Base-by-base conservation (phyloP, 2,113 vertebrate genomes). In the Cryptotis parvus region DNA sequence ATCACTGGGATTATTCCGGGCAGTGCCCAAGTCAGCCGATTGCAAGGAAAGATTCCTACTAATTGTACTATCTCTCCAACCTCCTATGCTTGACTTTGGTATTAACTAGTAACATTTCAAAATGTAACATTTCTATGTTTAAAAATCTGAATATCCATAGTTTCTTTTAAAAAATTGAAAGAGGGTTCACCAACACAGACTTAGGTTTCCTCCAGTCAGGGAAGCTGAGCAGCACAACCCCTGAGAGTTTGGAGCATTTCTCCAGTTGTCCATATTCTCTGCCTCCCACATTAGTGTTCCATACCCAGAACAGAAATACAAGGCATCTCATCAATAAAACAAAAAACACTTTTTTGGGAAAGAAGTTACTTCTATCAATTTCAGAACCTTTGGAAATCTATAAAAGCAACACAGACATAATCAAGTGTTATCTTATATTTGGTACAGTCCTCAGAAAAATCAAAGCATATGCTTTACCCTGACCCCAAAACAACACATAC, bases 51-150 rank as follows among this genome's bases (percentile, higher is more conserved):
- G 45, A 14, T 12, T 14, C 45, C 58, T 61, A 24, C 58, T 20
- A 9, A 61, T 20, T 61, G 58, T 61, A 20, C 58, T 61, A 24
- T 61, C 26, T 61, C 6, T 61, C 58, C 26, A 20, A 6, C 58
- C 58, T 26, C 58, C 26, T 61, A 24, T 61, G 20, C 24, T 61
- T 9, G 7, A 61, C 68, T 88, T 61, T 79, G 41, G 24, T 70
- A 79, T 88, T 84, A 74, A 63, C 39, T 16, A 33, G 33, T 85
- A 77, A 72, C 35, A 84, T 80, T 74, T 55, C 63, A 75, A 92
- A 80, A 75, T 52, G 63, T 29, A 22, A 83, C 90, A 16, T 33
- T 37, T 35, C 83, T 33, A 76, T 31, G 70, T 74, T 90, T 82
- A 14, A 81, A 24, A 85, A 80, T 73, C 29, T 45, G 43, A 88